Base-by-base conservation (phyloP, 92 coral and sea anemone species). In the Epizoanthus fatuus region DNA sequence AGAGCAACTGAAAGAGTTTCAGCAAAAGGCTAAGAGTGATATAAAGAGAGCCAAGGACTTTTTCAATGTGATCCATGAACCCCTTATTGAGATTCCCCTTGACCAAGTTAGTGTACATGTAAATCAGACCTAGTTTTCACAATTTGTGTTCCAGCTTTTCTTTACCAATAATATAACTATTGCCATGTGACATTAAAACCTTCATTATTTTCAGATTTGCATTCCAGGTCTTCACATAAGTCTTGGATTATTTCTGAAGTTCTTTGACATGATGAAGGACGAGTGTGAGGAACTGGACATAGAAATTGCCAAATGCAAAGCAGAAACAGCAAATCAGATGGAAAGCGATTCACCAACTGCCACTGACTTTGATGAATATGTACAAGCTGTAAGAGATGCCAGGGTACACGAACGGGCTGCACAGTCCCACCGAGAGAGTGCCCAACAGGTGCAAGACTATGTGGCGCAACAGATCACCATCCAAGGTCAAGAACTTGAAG, bases 391-490 rank as follows among this genome's bases (percentile, higher is more conserved):
- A n/a, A 42, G 76, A 42, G 55, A 72, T 44, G 59, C 76, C 59
- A 72, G 76, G 12, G 38, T 19, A 22, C 76, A 72, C 8, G 76
- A 72, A 72, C 44, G 76, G 55, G 59, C 52, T 5, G 76, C 76
- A 72, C 11, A 49, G 55, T 72, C 76, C 2, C 44, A 71, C 58
- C 60, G 60, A 12, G 29, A 47, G 29, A 71, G 76, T 71, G 76
- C 76, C 51, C 76, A 71, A 57, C 54, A 49, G 53, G 58, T 71
- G 49, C 76, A 71, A 19, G 76, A 71, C 20, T 72, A 72, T 45
- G 57, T 72, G 39, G 40, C 76, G 3, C 76, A 72, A 51, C 76
- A 72, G 76, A 72, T 49, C 76, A 72, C 76, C 5, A 7, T 45
- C 16, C 76, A 72, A 45, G 76, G 52, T 37, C 38, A 72, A 35